Evolutionary conservation across 1,140 invertebrate species (phyloP).

Genomic region (Drosophila sproati): DNA sequence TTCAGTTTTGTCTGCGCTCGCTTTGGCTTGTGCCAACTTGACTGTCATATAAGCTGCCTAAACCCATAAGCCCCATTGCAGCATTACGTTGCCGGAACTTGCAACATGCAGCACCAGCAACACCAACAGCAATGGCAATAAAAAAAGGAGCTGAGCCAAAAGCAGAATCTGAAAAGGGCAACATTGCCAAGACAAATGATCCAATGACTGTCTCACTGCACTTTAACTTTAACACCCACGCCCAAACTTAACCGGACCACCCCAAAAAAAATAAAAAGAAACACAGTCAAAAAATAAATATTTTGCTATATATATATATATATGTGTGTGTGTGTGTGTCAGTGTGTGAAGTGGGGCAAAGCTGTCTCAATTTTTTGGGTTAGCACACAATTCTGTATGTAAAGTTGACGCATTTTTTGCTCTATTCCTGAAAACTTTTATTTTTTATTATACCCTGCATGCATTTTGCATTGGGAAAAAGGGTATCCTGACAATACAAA

Average conservation of each 20-base stretch:
- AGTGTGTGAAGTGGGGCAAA: slow-evolving; percentile 29
- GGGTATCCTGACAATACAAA: neutral
- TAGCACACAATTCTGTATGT: slow-evolving; percentile 67
- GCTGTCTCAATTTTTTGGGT: slow-evolving; percentile 71
- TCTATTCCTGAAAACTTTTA: slow-evolving; percentile 10
- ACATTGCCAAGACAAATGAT: slow-evolving; percentile 81
- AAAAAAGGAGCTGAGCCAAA: slow-evolving; percentile 23
- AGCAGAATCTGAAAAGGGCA: slow-evolving; percentile 53
- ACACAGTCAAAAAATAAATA: neutral
- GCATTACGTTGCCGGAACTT: slow-evolving; percentile 28
- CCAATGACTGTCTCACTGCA: slow-evolving; percentile 80
- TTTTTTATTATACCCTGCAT: slow-evolving; percentile 25
- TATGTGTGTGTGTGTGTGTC: neutral
- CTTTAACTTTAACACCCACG: slow-evolving; percentile 46
- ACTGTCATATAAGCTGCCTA: slow-evolving; percentile 36
- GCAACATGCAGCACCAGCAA: slow-evolving; percentile 38
- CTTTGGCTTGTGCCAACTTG: slow-evolving; percentile 4
- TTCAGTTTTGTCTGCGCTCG: slow-evolving; percentile 15
- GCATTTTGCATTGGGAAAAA: neutral
- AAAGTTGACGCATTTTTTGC: slow-evolving; percentile 60
- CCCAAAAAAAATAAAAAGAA: slow-evolving; percentile 3
- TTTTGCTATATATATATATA: neutral
- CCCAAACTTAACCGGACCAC: slow-evolving; percentile 37
- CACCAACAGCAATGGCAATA: neutral
- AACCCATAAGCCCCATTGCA: slow-evolving; percentile 50